These are phyloP conservation scores for Philopedon plagiatum DNA, from an alignment of 2,888 invertebrate genomes.

Conservation along the genomic window DNA sequence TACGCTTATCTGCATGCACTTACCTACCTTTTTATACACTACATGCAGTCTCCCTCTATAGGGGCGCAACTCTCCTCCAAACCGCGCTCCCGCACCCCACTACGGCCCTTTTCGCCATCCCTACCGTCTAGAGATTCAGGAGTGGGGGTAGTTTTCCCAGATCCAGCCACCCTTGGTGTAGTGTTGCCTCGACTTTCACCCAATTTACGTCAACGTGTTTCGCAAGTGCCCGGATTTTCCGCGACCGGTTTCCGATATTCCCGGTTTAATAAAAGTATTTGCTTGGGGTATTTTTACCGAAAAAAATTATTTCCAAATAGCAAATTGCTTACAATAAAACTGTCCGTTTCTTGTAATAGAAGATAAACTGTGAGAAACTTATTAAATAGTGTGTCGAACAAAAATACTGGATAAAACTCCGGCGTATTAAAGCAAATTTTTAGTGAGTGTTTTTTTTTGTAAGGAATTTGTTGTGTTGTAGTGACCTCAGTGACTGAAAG, in stretches of 20 bases:
- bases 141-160: conserved; percentile 51
- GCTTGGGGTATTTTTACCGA: neutral
- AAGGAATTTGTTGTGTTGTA: neutral
- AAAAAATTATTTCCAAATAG: neutral
- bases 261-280: neutral
- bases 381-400: too few species aligned
- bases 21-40: conserved; percentile 48
- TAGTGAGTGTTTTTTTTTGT: neutral
- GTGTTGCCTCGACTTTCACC: conserved; percentile 41
- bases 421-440: neutral
- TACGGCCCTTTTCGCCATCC: conserved; percentile 27
- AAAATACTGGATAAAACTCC: neutral
- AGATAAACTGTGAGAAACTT: neutral
- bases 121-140: conserved; percentile 38
- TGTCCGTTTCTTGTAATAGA: neutral
- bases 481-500: neutral
- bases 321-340: too few species aligned
- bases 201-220: conserved; percentile 21
- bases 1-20: conserved; percentile 42
- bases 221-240: conserved; percentile 9
- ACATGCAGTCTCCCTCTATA: conserved; percentile 39
- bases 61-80: conserved; percentile 33
- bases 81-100: conserved; percentile 7
- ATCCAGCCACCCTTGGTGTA: conserved; percentile 51
- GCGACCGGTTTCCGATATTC: conserved; percentile 3